Conservation (phyloP, 2,888 invertebrate genomes). For the Osedax fenrisi region DNA sequence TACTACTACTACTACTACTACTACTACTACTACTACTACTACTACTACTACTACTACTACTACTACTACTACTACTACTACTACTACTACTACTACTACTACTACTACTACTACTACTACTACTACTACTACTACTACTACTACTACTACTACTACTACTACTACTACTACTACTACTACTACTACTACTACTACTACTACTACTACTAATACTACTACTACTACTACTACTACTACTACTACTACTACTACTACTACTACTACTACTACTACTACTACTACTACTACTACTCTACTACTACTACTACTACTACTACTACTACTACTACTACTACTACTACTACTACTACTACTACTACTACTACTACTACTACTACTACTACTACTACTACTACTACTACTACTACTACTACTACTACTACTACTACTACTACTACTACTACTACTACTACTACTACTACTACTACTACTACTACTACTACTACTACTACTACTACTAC, state of each 20-base stretch:
- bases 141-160: slow-evolving; percentile 33
- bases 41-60: slow-evolving; percentile 33
- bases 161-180: slow-evolving; percentile 24
- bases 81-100: slow-evolving; percentile 34
- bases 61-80: slow-evolving; percentile 34
- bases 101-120: slow-evolving; percentile 33
- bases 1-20: slow-evolving; percentile 16
- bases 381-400: slow-evolving; percentile 6
- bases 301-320: slow-evolving; percentile 35
- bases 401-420: slow-evolving; percentile 7
- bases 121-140: slow-evolving; percentile 35
- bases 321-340: slow-evolving; percentile 35
- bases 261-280: slow-evolving; percentile 34
- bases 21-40: slow-evolving; percentile 28
- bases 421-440: background rate
- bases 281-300: too few relatives aligned
- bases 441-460: slow-evolving; percentile 9
- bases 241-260: too few relatives aligned
- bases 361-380: slow-evolving; percentile 10
- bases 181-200: too few relatives aligned
- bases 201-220: too few relatives aligned
- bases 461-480: slow-evolving; percentile 29
- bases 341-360: slow-evolving; percentile 29
- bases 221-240: too few relatives aligned
- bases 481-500: too few relatives aligned